Evolutionary conservation across 1,140 invertebrate species (phyloP).

Genomic region (Caenorhabditis briggsae): DNA sequence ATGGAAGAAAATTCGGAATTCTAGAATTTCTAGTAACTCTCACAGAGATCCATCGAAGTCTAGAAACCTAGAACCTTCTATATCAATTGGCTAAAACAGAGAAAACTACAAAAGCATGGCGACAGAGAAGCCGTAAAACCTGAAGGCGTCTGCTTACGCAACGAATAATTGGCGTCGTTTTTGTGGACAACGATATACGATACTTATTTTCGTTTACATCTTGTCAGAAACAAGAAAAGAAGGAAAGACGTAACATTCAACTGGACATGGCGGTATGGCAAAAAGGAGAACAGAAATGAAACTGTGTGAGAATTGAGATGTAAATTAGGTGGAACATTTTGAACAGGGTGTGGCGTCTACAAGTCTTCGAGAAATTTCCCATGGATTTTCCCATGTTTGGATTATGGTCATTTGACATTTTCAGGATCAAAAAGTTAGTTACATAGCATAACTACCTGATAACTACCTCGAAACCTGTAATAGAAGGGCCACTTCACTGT

Average conservation of each 20-base stretch:
- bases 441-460: too few species aligned
- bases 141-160: neutral
- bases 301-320: slow-evolving; percentile 40
- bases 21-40: neutral
- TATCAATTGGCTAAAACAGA: neutral
- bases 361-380: too few species aligned
- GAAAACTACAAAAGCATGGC: too few species aligned
- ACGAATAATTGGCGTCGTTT: slow-evolving; percentile 25
- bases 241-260: neutral
- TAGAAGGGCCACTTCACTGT: too few species aligned
- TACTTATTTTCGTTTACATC: neutral
- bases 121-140: neutral
- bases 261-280: neutral
- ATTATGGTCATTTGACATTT: too few species aligned
- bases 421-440: too few species aligned
- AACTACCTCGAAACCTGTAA: too few species aligned
- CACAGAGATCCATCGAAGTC: too few species aligned
- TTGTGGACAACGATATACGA: neutral
- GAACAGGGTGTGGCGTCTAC: neutral
- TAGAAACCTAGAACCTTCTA: too few species aligned
- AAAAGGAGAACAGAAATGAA: neutral
- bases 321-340: slow-evolving; percentile 45
- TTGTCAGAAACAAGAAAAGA: neutral
- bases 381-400: too few species aligned
- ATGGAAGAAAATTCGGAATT: neutral